Base-by-base conservation (phyloP, 2,113 vertebrate species). In the Hucho hucho region DNA sequence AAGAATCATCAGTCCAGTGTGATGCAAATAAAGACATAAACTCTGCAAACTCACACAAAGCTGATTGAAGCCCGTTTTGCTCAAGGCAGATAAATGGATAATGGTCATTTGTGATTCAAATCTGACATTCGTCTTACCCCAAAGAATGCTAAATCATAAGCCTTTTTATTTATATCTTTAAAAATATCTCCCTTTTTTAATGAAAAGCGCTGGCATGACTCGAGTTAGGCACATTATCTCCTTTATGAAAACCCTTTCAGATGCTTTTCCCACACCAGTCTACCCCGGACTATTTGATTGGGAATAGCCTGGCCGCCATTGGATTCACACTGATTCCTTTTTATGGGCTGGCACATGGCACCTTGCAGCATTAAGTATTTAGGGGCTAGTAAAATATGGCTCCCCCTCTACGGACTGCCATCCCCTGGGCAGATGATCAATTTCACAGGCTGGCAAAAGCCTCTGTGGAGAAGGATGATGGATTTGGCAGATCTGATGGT, bases 361-460 rank as follows among this genome's bases (percentile, higher is more conserved):
- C 86, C 85, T 82, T 86, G 71, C 75, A 79, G 82, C 83, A 90
- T 89, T 91, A 91, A 87, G 87, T 87, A 88, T 91, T 91, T 90
- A 92, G 77, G 86, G 82, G 83, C 73, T 75, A 80, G 87, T 91
- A 88, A 90, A 91, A 88, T 87, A 89, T 88, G 81, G 74, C 71
- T 77, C 79, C 77, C 74, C 71, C 47, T 63, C 79, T 66, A 75
- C 80, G 74, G 82, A 70, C 79, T 29, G 70, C 80, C 81, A 77
- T 90, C 84, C 87, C 86, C 83, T 75, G 78, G 87, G 89, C 86
- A 84, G 86, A 87, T 87, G 90, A 93, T 92, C 90, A 83, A 88
- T 92, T 93, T 91, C 88, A 82, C 81, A 77, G 85, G 79, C 85
- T 87, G 87, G 81, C 80, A 79, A 88, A 89, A 84, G 85, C 79